Evolutionary conservation across 1,140 invertebrate genomes (phyloP), one percentile per base, ranked within the genome.

Genomic region (Amyelois transitella): DNA sequence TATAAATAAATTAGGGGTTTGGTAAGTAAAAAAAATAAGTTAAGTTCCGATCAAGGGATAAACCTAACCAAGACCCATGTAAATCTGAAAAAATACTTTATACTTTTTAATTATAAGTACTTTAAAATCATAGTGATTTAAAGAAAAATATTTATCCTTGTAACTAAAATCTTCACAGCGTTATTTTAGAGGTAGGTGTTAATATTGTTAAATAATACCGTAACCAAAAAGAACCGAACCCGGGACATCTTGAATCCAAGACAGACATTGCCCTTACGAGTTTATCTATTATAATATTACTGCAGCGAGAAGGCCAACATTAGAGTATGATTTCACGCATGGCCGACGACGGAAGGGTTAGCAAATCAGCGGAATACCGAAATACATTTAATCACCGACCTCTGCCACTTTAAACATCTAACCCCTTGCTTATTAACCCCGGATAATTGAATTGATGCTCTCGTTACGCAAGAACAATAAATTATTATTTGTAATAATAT

Each of bases 241-340:
- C n/a, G n/a, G n/a, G n/a, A 47, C 19, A 47, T 8, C 18, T 19
- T 7, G 20, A 47, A 19, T 24, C 8, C 22, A 24, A 8, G 8
- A 32, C 12, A 32, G 25, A 32, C 12, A 32, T 32, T 12, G 5
- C 2, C n/a, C 1, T 14, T 14, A 38, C 17, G 17, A 38, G 5
- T 14, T 14, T 38, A 1, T 1, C 1, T 38, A 14, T 38, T n/a
- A n/a, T n/a, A n/a, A n/a, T n/a, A n/a, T 53, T 55, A 24, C 62
- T 68, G 77, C 78, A 71, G 70, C 63, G 63, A 83, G 61, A 66
- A 71, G 77, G 71, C 71, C 64, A 84, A 75, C 77, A 70, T 77
- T 78, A 84, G 78, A 78, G 82, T 81, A 75, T 83, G 83, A 86
- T 86, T 86, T 84, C 80, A 86, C 83, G 83, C 76, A 66, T 78